Base-by-base conservation (phyloP, 2,797 vertebrate genomes). In the Ammospiza maritima region DNA sequence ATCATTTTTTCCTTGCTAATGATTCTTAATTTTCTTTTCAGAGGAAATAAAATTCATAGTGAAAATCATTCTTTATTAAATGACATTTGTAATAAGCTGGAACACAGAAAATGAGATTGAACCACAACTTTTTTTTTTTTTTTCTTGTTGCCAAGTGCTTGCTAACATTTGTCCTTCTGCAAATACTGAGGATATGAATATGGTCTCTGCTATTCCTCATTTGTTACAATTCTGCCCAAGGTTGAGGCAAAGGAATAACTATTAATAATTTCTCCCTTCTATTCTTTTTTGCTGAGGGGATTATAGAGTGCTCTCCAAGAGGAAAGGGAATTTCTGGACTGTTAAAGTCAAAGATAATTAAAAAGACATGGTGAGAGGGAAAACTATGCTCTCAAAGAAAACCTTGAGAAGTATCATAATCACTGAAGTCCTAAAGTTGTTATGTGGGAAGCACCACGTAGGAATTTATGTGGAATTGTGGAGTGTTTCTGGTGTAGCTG, bases 21-120 rank as follows among this genome's bases (percentile, higher is more conserved):
- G 70, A 30, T 81, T 77, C 73, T 90, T 91, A 90, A 80, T 88
- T 86, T 94, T 94, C 82, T 85, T 91, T 85, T 71, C 60, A 85
- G 72, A 92, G 67, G 44, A 92, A 94, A 95, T 71, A 89, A 89
- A 93, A 92, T 79, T 96, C 54, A 62, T 65, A 57, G 34, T 62
- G 65, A 85, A 93, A 91, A 88, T 77, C 30, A 72, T 71, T 94
- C 65, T 77, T 83, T 84, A 92, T 89, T 94, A 91, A 89, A 92
- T 74, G 53, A 80, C 56, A 80, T 83, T 64, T 85, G 51, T 74
- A 88, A 79, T 88, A 85, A 96, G 14, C 23, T 89, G 76, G 54
- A 67, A 80, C 50, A 77, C 6, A 79, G 81, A 85, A 80, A 93
- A 93, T 89, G 19, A 91, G 69, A 93, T 74, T 13, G 27, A 67